Percentiles rank a stretch among this genome's conserved stretches.
Evolutionary conservation across 2,797 vertebrate species (phyloP).

Genomic region (Phoeniculus purpureus): DNA sequence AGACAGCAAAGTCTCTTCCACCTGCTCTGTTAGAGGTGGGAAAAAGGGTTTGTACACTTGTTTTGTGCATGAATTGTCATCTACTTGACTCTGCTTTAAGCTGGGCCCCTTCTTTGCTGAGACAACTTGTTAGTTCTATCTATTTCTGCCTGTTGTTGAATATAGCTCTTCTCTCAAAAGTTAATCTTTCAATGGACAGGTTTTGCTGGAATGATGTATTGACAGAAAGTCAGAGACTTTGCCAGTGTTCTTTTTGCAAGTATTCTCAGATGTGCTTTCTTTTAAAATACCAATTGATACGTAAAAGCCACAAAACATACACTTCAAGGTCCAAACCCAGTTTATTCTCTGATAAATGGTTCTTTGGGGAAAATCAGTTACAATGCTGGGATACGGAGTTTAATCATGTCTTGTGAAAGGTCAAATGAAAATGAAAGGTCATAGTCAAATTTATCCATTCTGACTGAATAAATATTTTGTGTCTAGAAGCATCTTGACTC

Average conservation of each 20-base stretch:
- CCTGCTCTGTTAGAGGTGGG: background rate
- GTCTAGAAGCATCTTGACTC: background rate
- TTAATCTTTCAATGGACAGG: background rate
- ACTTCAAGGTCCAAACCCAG: background rate
- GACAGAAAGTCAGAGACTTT: background rate
- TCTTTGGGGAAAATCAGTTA: constrained; percentile 22
- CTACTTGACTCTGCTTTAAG: background rate
- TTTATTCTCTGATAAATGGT: constrained; percentile 41
- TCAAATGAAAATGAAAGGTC: constrained; percentile 48
- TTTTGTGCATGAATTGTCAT: background rate
- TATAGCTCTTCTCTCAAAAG: background rate
- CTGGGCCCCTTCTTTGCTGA: background rate
- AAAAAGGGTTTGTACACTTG: background rate
- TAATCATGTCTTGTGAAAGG: constrained; percentile 45
- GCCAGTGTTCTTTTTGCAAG: background rate
- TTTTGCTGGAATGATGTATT: background rate
- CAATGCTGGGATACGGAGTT: background rate
- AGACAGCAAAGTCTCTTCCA: background rate
- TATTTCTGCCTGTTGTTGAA: background rate
- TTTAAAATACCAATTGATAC: constrained; percentile 14
- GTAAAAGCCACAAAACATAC: constrained; percentile 46
- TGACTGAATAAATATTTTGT: background rate
- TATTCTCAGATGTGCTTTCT: background rate
- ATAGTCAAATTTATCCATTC: background rate
- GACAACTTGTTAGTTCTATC: background rate